These are phyloP conservation scores for Drosophila kikkawai DNA, from an alignment of 1,140 invertebrate species.

Conservation along the genomic window DNA sequence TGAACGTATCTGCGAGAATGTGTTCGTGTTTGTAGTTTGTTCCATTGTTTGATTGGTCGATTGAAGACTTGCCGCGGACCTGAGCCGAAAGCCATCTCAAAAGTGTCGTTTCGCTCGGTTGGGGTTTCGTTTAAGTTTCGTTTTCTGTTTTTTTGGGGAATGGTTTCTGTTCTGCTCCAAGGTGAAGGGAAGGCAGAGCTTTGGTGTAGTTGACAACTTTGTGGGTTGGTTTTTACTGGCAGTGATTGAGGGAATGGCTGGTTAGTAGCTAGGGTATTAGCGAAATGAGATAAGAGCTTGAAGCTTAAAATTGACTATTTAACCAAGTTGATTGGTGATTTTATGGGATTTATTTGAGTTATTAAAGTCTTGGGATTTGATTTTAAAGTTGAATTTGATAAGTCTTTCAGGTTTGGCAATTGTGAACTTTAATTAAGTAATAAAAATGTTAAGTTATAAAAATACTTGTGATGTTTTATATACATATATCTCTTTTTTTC, in stretches of 20 bases:
- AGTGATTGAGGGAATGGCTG: slow-evolving; percentile 28
- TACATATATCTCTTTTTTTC: no score
- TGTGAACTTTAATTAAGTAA: no score
- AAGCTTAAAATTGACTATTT: neutral
- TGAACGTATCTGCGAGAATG: slow-evolving; percentile 40
- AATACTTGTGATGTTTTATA: no score
- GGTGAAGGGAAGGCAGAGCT: slow-evolving; percentile 24
- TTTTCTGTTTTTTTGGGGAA: slow-evolving; percentile 25
- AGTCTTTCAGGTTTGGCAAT: neutral
- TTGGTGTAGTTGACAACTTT: slow-evolving; percentile 31
- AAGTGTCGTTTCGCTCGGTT: slow-evolving; percentile 40
- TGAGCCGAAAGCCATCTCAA: slow-evolving; percentile 75
- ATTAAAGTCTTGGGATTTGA: neutral
- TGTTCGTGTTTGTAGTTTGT: slow-evolving; percentile 38
- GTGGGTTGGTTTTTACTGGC: slow-evolving; percentile 9
- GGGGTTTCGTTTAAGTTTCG: neutral
- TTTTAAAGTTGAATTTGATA: neutral
- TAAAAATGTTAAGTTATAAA: no score
- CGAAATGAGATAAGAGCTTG: neutral
- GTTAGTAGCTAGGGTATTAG: slow-evolving; percentile 1
- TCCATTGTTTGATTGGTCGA: slow-evolving; percentile 75
- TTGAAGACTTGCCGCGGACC: slow-evolving; percentile 60
- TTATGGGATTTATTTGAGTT: neutral
- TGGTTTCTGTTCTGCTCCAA: slow-evolving; percentile 21
- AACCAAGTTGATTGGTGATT: slow-evolving; percentile 1